Evolutionary conservation across 2,113 vertebrate species (phyloP).

Genomic region (Heterochromis multidens): DNA sequence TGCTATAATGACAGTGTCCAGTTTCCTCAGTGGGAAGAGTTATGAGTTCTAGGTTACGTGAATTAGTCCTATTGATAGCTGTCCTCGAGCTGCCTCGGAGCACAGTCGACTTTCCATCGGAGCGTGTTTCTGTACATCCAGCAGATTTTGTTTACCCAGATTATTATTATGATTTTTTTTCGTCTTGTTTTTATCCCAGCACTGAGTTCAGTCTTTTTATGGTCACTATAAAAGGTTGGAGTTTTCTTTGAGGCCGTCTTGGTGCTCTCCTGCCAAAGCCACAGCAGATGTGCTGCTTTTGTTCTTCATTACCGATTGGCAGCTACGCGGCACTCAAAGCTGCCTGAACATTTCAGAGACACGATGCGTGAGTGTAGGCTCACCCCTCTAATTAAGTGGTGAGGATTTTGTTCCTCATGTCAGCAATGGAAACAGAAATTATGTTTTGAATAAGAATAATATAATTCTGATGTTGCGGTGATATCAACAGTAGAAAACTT

Average conservation of each 20-base stretch:
- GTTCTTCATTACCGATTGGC: slow-evolving; percentile 91
- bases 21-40: slow-evolving; percentile 13
- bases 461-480: slow-evolving; percentile 11
- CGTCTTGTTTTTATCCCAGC: slow-evolving; percentile 76
- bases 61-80: slow-evolving; percentile 7
- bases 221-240: slow-evolving; percentile 87
- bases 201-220: slow-evolving; percentile 83
- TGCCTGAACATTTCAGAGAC: slow-evolving; percentile 74
- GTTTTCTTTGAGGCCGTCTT: slow-evolving; percentile 84
- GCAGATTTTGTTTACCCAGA: slow-evolving; percentile 85
- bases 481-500: slow-evolving; percentile 10
- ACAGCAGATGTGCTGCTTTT: slow-evolving; percentile 90
- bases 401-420: slow-evolving; percentile 35
- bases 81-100: slow-evolving; percentile 74
- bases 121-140: slow-evolving; percentile 39
- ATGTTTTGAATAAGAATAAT: slow-evolving; percentile 13
- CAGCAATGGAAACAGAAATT: slow-evolving; percentile 7
- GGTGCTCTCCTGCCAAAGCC: slow-evolving; percentile 80
- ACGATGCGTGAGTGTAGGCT: slow-evolving; percentile 73
- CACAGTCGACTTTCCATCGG: slow-evolving; percentile 77
- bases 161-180: slow-evolving; percentile 78
- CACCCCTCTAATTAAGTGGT: slow-evolving; percentile 72
- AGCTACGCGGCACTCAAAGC: slow-evolving; percentile 33
- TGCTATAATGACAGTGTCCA: slow-evolving; percentile 31
- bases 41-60: background rate